Evolutionary conservation across 2,797 vertebrate genomes (phyloP), one percentile per base, ranked within the genome.

Genomic region (Cichlasoma orientale): DNA sequence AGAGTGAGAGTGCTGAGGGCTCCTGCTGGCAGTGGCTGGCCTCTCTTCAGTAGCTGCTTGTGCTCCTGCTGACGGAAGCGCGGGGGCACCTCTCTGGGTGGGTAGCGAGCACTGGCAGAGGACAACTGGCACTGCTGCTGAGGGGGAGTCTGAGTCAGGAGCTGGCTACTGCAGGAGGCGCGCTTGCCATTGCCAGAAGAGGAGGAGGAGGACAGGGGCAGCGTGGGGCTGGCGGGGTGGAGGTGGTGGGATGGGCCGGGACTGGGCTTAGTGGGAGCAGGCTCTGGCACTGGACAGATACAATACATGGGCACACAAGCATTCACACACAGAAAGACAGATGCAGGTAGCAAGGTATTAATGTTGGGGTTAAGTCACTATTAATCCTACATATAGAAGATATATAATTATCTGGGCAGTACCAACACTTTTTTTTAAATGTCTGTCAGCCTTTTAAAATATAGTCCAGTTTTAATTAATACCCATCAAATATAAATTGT

Each of bases 21-120:
- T 93, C 96, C 97, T 7, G 95, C 19, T 50, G 98, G 97, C 94
- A 98, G 93, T 3, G 97, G 97, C 94, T 98, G 98, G 66, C 97
- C 97, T 95, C 97, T 96, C 94, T 97, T 99, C 95, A 99, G 93
- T 83, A 99, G 96, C 96, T 98, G 97, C 96, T 97, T 98, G 95
- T 98, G 97, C 95, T 99, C 97, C 93, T 98, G 97, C 95, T 98
- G 97, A 94, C 97, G 97, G 95, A 99, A 98, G 94, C 97, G 97
- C 18, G 98, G 97, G 90, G 97, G 97, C 94, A 98, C 97, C 96
- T 99, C 98, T 57, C 97, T 96, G 90, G 97, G 97, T 91, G 97
- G 96, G 95, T 98, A 98, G 90, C 97, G 97, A 94, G 96, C 94
- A 70, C 95, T 96, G 90, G 96, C 95, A 95, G 94, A 93, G 87